Evolutionary conservation across 2,888 invertebrate genomes (phyloP), one percentile per base, ranked within the genome.

Genomic region (Nemotelus pantherinus): DNA sequence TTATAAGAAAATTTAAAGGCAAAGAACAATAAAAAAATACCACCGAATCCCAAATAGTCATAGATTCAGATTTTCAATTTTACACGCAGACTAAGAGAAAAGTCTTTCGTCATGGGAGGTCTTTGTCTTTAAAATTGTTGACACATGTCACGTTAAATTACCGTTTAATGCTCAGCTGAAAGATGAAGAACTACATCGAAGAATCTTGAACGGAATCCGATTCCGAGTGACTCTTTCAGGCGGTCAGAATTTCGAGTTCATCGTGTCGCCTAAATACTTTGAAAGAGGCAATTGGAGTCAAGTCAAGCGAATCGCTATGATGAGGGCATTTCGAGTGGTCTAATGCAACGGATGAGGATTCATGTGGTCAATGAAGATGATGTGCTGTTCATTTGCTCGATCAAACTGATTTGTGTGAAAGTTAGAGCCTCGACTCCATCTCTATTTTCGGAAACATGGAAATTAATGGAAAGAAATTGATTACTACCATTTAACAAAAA

Each of bases 121-220:
- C 77, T 58, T 68, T 77, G 65, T 76, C 67, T 76, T 63, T 67
- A 48, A 39, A 77, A 77, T 68, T 77, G 67, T 77, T 77, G 77
- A 77, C 68, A 77, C 68, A 77, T 77, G 68, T 77, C 77, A 77
- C 25, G 57, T 77, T 65, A 68, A 77, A 77, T 77, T 68, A 77
- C 77, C 58, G 68, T 77, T 68, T 60, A 77, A 48, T 77, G 74
- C 44, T 63, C 60, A 74, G 60, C 74, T 74, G 74, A 74, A 74
- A 74, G 72, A 71, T 44, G 71, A 71, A 71, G 70, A 70, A 43
- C 70, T 70, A 70, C 43, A 43, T 7, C 39, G 7, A 53, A 53
- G 47, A 41, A 25, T 2, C 10, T 43, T 6, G 10, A 47, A 50
- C 44, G 44, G 9, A n/a, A 44, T 68, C 70, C 25, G 25, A 25